Conservation (phyloP, 1,140 invertebrate genomes). For the Amphibalanus amphitrite region DNA sequence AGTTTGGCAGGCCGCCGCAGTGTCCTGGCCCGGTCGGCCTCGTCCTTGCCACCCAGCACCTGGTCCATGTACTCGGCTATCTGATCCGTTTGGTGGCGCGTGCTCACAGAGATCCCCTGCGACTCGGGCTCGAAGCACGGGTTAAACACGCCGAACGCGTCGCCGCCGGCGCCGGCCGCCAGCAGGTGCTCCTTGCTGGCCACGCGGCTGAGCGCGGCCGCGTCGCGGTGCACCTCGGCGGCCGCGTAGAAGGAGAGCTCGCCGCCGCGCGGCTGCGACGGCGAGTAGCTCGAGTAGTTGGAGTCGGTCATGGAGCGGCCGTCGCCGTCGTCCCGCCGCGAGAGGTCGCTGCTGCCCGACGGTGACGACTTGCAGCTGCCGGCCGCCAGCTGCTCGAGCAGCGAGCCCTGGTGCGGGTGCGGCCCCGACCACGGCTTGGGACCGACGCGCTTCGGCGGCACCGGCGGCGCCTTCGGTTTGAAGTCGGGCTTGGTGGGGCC, state of each 20-base stretch:
- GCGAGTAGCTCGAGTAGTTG: constrained; percentile 37
- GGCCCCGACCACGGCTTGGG: constrained; percentile 18
- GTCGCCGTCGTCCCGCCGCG: constrained; percentile 63
- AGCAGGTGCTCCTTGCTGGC: constrained; percentile 13
- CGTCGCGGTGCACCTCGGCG: constrained; percentile 16
- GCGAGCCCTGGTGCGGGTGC: constrained; percentile 17
- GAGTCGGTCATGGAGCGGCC: constrained; percentile 76
- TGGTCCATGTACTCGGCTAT: constrained; percentile 21
- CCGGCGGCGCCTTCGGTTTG: constrained; percentile 18
- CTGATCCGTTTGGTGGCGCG: constrained; percentile 16
- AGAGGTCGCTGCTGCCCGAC: constrained; percentile 21
- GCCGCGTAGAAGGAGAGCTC: constrained; percentile 15
- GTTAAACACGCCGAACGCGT: constrained; percentile 17
- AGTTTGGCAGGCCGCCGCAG: constrained; percentile 15
- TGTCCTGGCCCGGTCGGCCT: constrained; percentile 15
- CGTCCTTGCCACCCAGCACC: constrained; percentile 16
- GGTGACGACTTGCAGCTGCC: constrained; percentile 9
- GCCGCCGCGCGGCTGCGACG: constrained; percentile 17
- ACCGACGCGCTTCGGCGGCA: constrained; percentile 16
- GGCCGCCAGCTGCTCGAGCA: constrained; percentile 17
- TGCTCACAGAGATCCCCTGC: constrained; percentile 14
- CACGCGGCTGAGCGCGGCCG: constrained; percentile 12
- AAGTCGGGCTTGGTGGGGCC: constrained; percentile 19
- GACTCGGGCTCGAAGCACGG: constrained; percentile 17
- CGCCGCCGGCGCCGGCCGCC: constrained; percentile 16